A percentile compares a stretch with the other conserved stretches of the same genome.
These are phyloP conservation scores for Paraplagusia blochii DNA, from an alignment of 2,113 vertebrate genomes.

Conservation along the genomic window DNA sequence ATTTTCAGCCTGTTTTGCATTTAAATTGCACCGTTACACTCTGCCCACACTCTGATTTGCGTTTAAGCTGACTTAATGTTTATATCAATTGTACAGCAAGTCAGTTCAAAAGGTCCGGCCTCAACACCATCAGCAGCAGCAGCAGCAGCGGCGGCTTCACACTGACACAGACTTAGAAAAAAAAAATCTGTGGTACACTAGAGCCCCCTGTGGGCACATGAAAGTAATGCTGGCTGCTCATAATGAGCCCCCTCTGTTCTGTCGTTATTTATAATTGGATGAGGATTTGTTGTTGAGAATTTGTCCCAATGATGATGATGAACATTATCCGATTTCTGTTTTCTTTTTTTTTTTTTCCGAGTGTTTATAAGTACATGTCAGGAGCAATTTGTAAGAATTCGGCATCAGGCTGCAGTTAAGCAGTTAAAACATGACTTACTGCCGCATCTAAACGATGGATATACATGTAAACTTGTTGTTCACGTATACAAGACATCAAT, in stretches of 20 bases:
- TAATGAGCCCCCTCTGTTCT: constrained; percentile 23
- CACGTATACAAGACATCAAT: constrained; percentile 7
- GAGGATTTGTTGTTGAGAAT: constrained; percentile 49
- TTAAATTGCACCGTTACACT: constrained; percentile 37
- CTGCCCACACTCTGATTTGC: constrained; percentile 46
- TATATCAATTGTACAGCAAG: constrained; percentile 58
- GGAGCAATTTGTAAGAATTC: constrained; percentile 5
- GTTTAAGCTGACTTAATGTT: constrained; percentile 64
- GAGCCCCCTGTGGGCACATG: constrained; percentile 88
- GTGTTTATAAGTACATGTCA: constrained; percentile 27
- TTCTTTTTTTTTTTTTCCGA: constrained; percentile 10
- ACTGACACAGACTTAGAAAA: constrained; percentile 4
- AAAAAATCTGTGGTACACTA: constrained; percentile 83
- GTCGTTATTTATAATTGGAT: constrained; percentile 42
- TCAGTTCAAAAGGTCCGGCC: constrained; percentile 69
- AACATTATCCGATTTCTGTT: constrained; percentile 36
- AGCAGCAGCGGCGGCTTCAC: constrained; percentile 29
- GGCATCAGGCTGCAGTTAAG: constrained; percentile 3
- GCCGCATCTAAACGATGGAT: background rate
- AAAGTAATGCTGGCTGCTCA: constrained; percentile 43
- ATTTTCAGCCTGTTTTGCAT: constrained; percentile 29
- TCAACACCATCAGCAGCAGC: constrained; percentile 47
- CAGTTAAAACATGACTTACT: constrained; percentile 8
- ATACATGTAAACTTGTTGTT: constrained; percentile 10
- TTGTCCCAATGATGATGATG: constrained; percentile 47